Percentiles rank a stretch among this genome's conserved stretches.
These are phyloP conservation scores for Hyles euphorbiae DNA, from an alignment of 1,140 invertebrate genomes.

Conservation along the genomic window DNA sequence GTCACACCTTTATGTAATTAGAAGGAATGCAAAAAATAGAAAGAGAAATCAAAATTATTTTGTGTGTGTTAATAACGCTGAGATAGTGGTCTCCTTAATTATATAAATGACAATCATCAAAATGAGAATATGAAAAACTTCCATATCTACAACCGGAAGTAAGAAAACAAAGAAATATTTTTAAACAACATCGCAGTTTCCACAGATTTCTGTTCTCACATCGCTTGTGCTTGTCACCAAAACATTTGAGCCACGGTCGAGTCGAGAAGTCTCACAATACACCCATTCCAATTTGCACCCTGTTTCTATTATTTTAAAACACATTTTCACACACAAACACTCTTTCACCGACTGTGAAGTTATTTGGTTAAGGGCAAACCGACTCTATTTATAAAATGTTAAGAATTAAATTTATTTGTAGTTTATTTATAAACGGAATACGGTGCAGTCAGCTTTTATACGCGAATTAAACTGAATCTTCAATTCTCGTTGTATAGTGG, in stretches of 20 bases:
- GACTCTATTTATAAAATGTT: constrained; percentile 10
- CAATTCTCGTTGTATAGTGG: too few relatives aligned
- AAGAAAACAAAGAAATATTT: background rate
- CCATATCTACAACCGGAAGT: too few relatives aligned
- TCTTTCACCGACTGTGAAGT: too few relatives aligned
- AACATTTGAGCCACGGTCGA: constrained; percentile 58
- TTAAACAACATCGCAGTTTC: constrained; percentile 20
- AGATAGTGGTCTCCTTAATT: too few relatives aligned
- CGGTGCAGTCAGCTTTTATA: constrained; percentile 1
- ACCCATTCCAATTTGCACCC: background rate
- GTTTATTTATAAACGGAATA: background rate
- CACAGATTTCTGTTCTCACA: constrained; percentile 22
- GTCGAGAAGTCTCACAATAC: background rate
- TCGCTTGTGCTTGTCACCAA: constrained; percentile 59
- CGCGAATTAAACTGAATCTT: too few relatives aligned
- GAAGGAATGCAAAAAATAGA: too few relatives aligned
- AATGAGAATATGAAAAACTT: too few relatives aligned
- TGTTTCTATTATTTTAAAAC: background rate
- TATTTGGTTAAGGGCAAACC: too few relatives aligned
- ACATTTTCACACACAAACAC: constrained; percentile 15
- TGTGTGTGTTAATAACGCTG: too few relatives aligned
- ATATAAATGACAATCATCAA: too few relatives aligned
- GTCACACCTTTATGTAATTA: too few relatives aligned
- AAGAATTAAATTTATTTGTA: background rate
- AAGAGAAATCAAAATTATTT: too few relatives aligned